Conservation (phyloP, 2,113 vertebrate species). For the Pachycephala philippinensis region DNA sequence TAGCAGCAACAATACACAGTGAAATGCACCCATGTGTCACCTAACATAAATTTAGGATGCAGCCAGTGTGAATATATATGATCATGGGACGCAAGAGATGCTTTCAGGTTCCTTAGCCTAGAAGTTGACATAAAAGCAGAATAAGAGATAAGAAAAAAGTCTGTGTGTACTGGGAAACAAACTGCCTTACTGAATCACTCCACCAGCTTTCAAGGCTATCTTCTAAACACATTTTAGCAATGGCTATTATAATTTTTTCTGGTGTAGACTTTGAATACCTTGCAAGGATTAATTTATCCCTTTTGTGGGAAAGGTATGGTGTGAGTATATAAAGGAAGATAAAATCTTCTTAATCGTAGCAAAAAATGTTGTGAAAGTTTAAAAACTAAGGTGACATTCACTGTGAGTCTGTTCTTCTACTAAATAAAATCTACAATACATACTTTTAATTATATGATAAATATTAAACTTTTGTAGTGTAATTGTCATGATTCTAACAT, state of each 20-base stretch:
- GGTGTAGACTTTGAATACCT: background rate
- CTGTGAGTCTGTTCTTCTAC: background rate
- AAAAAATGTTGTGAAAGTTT: background rate
- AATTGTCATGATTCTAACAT: conserved; percentile 28
- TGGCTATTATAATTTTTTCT: background rate
- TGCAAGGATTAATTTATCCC: background rate
- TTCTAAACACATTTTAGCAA: background rate
- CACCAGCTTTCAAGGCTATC: background rate
- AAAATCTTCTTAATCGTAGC: background rate
- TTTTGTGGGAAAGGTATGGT: background rate
- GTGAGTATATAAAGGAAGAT: background rate
- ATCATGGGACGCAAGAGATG: background rate
- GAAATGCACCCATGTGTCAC: background rate
- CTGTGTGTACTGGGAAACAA: background rate
- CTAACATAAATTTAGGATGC: background rate
- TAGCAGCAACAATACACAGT: background rate
- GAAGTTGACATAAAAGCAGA: background rate
- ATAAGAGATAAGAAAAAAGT: background rate
- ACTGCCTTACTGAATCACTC: background rate
- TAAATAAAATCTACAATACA: background rate
- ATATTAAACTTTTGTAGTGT: conserved; percentile 4
- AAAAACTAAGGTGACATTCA: background rate
- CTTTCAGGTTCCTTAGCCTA: background rate
- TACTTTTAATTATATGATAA: conserved; percentile 41
- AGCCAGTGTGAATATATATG: background rate